Conservation (phyloP, 2,797 vertebrate genomes). For the Buphagus erythrorhynchus region DNA sequence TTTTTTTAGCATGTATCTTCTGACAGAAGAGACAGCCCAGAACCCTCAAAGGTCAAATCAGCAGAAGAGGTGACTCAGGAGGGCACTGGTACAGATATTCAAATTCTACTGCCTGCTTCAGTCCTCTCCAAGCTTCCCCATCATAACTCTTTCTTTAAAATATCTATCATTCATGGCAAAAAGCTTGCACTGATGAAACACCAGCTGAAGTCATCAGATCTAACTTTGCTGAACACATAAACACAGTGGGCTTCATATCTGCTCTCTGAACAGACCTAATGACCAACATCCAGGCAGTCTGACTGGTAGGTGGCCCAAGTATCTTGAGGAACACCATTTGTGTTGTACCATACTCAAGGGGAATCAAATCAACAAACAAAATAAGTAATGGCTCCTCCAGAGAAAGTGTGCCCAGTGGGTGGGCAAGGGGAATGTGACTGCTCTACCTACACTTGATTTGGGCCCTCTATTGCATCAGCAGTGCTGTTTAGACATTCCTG, state of each 20-base stretch:
- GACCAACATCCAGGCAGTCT: neutral
- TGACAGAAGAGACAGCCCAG: neutral
- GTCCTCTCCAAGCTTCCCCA: neutral
- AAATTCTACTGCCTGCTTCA: neutral
- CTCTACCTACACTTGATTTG: neutral
- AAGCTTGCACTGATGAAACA: neutral
- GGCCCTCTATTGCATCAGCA: neutral
- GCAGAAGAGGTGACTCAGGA: neutral
- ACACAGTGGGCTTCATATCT: neutral
- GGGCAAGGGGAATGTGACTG: neutral
- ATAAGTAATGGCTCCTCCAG: neutral
- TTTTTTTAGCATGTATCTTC: neutral
- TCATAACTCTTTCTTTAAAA: neutral
- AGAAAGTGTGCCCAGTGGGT: neutral
- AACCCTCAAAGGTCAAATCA: neutral
- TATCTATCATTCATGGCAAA: neutral
- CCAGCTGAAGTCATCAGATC: neutral
- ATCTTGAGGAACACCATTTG: neutral
- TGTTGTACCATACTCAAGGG: neutral
- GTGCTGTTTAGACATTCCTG: neutral
- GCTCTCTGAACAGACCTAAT: neutral
- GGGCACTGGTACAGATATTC: neutral
- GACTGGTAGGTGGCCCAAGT: neutral
- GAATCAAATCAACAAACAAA: neutral
- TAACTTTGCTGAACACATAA: neutral